Evolutionary conservation across 2,797 vertebrate species (phyloP), one percentile per base, ranked within the genome.

Genomic region (Acrossocheilus fasciatus): DNA sequence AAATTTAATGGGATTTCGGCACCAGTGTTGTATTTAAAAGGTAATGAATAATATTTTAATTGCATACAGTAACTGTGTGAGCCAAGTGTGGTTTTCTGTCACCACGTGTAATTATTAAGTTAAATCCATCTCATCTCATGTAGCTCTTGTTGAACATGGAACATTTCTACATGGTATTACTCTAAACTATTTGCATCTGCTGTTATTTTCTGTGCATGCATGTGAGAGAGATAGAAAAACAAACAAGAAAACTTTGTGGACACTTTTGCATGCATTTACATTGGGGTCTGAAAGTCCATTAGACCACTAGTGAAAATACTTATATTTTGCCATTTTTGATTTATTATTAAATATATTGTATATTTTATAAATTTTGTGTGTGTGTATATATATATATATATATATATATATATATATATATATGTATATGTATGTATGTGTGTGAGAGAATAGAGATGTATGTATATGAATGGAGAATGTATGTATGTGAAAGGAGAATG

Each of bases 11-110:
- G 95, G 95, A 96, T 96, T 95, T 93, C 92, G 92, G 93, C 90
- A 92, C 89, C 93, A 91, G 92, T 93, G 93, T 95, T 96, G 95
- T 96, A 96, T 95, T 96, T 96, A 96, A 96, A 94, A 96, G 94
- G 95, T 95, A 96, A 96, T 96, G 95, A 96, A 95, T 96, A 95
- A 96, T 96, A 96, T 96, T 96, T 95, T 95, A 96, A 95, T 96
- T 96, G 95, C 95, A 93, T 95, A 95, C 89, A 91, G 95, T 95
- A 95, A 95, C 93, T 96, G 95, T 94, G 93, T 91, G 93, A 94
- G 94, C 91, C 59, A 93, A 95, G 94, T 94, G 94, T 94, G 94
- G 92, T 94, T 92, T 92, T 94, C 91, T 68, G 85, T 93, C 93
- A 91, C 93, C 93, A 95, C 91, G 91, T 96, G 95, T 96, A 96